Conservation (phyloP, 1,140 invertebrate genomes). For the Ips typographus region DNA sequence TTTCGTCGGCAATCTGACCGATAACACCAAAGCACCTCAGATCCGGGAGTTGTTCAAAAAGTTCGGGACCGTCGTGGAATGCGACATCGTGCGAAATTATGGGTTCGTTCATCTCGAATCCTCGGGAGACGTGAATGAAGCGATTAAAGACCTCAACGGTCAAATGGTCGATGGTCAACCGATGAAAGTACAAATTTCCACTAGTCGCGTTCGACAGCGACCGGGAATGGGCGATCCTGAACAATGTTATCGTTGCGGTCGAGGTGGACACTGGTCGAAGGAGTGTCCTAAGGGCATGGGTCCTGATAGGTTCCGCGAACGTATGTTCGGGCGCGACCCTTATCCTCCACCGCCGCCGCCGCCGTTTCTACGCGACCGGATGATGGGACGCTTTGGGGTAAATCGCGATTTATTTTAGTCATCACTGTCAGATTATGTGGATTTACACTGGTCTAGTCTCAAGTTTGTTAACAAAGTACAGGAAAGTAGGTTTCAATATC, state of each 20-base stretch:
- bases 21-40: constrained; percentile 84
- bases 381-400: constrained; percentile 83
- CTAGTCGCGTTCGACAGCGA: constrained; percentile 85
- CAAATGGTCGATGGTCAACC: constrained; percentile 81
- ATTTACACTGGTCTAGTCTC: too few species aligned
- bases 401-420: constrained; percentile 14
- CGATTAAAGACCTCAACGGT: constrained; percentile 84
- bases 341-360: constrained; percentile 83
- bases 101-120: constrained; percentile 88
- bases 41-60: constrained; percentile 84
- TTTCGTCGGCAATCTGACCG: constrained; percentile 86
- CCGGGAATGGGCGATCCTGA: constrained; percentile 94
- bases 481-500: too few species aligned
- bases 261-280: constrained; percentile 93
- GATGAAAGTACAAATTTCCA: constrained; percentile 88
- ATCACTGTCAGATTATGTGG: not conserved
- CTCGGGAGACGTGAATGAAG: constrained; percentile 78
- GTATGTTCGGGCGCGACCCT: constrained; percentile 79
- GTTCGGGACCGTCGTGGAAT: constrained; percentile 86
- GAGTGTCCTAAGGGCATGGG: constrained; percentile 82
- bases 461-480: too few species aligned
- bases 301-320: constrained; percentile 77
- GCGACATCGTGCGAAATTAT: constrained; percentile 89
- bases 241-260: constrained; percentile 91
- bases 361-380: constrained; percentile 81